Conservation (phyloP, 2,888 invertebrate species). For the Drosophila mimica region DNA sequence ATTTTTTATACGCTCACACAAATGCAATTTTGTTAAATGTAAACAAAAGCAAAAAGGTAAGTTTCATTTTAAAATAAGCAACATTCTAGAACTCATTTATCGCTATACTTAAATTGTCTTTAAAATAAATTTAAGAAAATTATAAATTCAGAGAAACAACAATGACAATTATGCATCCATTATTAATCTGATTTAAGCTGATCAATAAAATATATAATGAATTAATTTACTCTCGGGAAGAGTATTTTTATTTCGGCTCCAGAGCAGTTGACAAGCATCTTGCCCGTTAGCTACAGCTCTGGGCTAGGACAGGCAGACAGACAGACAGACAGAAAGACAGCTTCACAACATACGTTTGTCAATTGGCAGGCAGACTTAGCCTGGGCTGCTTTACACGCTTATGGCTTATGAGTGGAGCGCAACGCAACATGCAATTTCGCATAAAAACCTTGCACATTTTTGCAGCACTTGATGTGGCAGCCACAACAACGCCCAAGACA, state of each 20-base stretch:
- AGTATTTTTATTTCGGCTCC: neutral
- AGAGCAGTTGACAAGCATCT: neutral
- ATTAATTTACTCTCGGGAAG: neutral
- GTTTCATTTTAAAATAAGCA: too few relatives aligned
- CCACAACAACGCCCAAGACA: constrained; percentile 41
- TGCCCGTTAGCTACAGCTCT: neutral
- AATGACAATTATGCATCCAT: neutral
- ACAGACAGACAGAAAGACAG: constrained; percentile 7
- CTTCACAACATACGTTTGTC: constrained; percentile 17
- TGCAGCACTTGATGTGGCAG: constrained; percentile 33
- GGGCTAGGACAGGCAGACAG: constrained; percentile 11
- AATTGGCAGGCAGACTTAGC: constrained; percentile 15
- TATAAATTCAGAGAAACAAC: neutral
- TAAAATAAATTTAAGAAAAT: too few relatives aligned
- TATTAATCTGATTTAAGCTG: neutral
- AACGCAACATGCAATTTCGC: constrained; percentile 54
- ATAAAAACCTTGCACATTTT: constrained; percentile 54
- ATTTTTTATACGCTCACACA: constrained; percentile 5
- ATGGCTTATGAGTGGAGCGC: constrained; percentile 36
- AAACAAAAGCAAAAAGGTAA: neutral
- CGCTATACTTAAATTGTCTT: too few relatives aligned
- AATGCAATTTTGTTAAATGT: neutral
- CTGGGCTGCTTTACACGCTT: neutral
- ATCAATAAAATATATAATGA: neutral
- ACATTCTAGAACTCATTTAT: too few relatives aligned